Percentiles rank a stretch among this genome's conserved stretches.
Evolutionary conservation across 2,797 vertebrate genomes (phyloP).

Genomic region (Peromyscus aztecus): DNA sequence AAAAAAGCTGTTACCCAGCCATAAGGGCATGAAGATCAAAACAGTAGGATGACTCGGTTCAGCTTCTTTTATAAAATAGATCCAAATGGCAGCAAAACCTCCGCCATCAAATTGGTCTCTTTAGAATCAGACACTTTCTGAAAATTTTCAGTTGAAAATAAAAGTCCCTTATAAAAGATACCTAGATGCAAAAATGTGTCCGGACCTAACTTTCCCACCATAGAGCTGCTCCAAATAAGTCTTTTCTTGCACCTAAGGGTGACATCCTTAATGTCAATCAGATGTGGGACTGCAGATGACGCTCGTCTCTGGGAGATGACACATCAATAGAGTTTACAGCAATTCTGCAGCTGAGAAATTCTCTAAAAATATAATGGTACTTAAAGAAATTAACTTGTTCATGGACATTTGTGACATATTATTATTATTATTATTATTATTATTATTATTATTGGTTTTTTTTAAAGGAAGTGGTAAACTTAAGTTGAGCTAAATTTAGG

Average conservation of each 20-base stretch:
- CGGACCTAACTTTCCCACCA: constrained; percentile 68
- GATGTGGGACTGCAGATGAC: constrained; percentile 44
- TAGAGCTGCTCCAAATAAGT: constrained; percentile 73
- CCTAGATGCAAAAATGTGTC: constrained; percentile 50
- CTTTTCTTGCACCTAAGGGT: not conserved
- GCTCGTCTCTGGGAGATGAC: constrained; percentile 42
- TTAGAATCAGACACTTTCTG: constrained; percentile 59
- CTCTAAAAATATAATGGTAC: constrained; percentile 82
- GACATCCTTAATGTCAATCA: constrained; percentile 71
- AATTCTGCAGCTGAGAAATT: constrained; percentile 79
- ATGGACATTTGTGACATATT: constrained; percentile 85
- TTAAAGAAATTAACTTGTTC: constrained; percentile 88
- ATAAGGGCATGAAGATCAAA: constrained; percentile 65
- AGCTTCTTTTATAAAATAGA: constrained; percentile 21
- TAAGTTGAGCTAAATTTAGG: constrained; percentile 93
- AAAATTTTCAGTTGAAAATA: constrained; percentile 72
- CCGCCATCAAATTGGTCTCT: constrained; percentile 61
- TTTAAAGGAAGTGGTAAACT: constrained; percentile 92
- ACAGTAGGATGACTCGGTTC: not conserved
- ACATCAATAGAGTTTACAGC: constrained; percentile 34
- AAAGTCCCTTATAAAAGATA: constrained; percentile 54
- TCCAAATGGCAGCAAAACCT: constrained; percentile 55
- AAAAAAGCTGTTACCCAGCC: constrained; percentile 62
- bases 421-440: constrained; percentile 73
- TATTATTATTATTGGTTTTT: constrained; percentile 84